Percentiles rank a stretch among this genome's conserved stretches.
Conservation (phyloP, 92 coral and sea anemone species). For the Virgularia gustaviana region DNA sequence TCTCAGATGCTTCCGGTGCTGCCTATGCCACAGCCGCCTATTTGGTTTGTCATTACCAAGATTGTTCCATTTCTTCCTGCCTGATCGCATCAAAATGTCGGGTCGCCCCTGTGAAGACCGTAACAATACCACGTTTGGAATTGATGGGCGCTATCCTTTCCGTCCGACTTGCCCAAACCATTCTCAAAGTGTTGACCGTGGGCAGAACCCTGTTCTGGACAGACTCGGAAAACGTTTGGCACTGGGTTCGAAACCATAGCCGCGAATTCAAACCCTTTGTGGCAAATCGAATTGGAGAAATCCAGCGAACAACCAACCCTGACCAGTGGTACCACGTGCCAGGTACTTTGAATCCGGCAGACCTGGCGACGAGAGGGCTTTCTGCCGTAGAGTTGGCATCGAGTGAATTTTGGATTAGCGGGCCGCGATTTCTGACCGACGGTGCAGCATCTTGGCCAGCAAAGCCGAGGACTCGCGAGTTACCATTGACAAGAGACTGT, state of each 20-base stretch:
- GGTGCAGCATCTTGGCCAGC: conserved; percentile 51
- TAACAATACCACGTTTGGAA: conserved; percentile 11
- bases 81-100: conserved; percentile 47
- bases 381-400: conserved; percentile 27
- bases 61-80: conserved; percentile 32
- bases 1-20: conserved; percentile 28
- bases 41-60: conserved; percentile 29
- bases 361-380: conserved; percentile 37
- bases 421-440: conserved; percentile 31
- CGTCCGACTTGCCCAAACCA: conserved; percentile 27
- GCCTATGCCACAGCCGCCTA: conserved; percentile 38
- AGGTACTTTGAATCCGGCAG: conserved; percentile 22
- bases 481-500: neutral
- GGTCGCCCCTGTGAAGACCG: conserved; percentile 33
- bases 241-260: conserved; percentile 56
- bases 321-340: conserved; percentile 37
- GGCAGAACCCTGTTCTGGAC: conserved; percentile 42
- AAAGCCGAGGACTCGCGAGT: neutral
- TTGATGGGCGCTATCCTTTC: conserved; percentile 56
- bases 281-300: conserved; percentile 51
- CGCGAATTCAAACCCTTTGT: conserved; percentile 42
- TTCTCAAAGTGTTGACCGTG: conserved; percentile 28
- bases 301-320: conserved; percentile 40
- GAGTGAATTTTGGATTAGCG: conserved; percentile 41
- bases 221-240: conserved; percentile 48